Conservation (phyloP, 2,797 vertebrate genomes). For the Coilia nasus region DNA sequence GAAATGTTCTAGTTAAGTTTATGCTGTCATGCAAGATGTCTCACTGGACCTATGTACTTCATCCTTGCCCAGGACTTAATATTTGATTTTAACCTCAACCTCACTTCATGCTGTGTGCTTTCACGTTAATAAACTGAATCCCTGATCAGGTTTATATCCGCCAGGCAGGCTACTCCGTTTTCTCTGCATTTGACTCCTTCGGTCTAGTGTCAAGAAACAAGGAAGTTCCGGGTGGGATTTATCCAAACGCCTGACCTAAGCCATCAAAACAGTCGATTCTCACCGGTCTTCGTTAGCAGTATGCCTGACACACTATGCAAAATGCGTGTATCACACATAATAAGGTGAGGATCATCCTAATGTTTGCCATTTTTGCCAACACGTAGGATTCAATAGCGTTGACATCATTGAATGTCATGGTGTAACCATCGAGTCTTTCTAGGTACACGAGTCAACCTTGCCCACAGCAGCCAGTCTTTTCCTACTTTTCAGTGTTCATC, state of each 20-base stretch:
- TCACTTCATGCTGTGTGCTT: background rate
- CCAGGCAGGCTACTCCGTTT: background rate
- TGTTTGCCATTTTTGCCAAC: constrained; percentile 4
- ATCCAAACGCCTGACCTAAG: too few species aligned
- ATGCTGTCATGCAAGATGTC: too few species aligned
- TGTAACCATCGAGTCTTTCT: background rate
- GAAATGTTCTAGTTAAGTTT: too few species aligned
- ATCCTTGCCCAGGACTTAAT: background rate
- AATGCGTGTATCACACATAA: constrained; percentile 10
- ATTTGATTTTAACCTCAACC: background rate
- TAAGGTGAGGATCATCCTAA: constrained; percentile 8
- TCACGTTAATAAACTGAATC: background rate
- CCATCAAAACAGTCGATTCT: background rate
- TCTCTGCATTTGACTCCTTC: background rate
- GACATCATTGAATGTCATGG: background rate
- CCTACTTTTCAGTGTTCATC: too few species aligned
- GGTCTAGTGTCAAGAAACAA: constrained; percentile 6
- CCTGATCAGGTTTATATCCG: background rate
- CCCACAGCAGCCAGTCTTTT: too few species aligned
- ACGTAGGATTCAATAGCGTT: background rate
- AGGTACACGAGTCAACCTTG: too few species aligned
- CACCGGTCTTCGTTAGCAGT: background rate
- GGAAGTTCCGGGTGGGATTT: constrained; percentile 3
- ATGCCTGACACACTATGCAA: constrained; percentile 7
- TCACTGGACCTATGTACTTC: background rate